phyloP scores from a whole-genome alignment of 2,113 vertebrate species.

The Mesocricetus auratus region DNA sequence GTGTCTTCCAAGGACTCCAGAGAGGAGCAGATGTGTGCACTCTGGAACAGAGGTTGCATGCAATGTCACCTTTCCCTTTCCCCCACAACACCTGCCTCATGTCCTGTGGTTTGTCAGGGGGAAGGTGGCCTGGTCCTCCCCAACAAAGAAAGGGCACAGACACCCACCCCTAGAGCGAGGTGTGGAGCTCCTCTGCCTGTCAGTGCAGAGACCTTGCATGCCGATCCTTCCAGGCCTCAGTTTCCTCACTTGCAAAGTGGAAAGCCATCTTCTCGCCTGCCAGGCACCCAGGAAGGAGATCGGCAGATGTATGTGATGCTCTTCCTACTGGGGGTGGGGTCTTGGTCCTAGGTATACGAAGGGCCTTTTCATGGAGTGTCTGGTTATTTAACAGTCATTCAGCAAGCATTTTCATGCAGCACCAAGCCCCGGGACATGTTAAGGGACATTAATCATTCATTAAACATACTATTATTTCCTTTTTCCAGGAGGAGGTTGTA shows the following conservation, averaged over 20 bases:
- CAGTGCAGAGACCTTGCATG: not conserved
- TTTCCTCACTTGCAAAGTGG: not conserved
- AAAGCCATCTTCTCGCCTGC: not conserved
- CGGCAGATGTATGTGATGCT: not conserved
- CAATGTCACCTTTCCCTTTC: not conserved
- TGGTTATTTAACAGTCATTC: not conserved
- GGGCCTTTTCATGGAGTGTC: rapidly evolving
- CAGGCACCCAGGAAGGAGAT: too few species aligned
- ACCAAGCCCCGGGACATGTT: not conserved
- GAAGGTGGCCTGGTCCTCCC: rapidly evolving
- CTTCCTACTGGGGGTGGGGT: rapidly evolving
- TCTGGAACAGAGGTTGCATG: rapidly evolving
- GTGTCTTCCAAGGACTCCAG: not conserved
- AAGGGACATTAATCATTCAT: not conserved
- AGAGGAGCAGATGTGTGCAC: rapidly evolving
- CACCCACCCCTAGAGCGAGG: not conserved
- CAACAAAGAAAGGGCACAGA: not conserved
- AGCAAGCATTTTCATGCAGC: not conserved
- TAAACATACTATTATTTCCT: not conserved
- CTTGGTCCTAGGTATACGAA: too few species aligned
- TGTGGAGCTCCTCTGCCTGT: rapidly evolving
- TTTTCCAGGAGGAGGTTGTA: not conserved
- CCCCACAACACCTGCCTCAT: too few species aligned
- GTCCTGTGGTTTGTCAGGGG: not conserved
- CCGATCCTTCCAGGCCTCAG: rapidly evolving